Conservation (phyloP, 2,888 invertebrate species). For the Scotopteryx bipunctaria region DNA sequence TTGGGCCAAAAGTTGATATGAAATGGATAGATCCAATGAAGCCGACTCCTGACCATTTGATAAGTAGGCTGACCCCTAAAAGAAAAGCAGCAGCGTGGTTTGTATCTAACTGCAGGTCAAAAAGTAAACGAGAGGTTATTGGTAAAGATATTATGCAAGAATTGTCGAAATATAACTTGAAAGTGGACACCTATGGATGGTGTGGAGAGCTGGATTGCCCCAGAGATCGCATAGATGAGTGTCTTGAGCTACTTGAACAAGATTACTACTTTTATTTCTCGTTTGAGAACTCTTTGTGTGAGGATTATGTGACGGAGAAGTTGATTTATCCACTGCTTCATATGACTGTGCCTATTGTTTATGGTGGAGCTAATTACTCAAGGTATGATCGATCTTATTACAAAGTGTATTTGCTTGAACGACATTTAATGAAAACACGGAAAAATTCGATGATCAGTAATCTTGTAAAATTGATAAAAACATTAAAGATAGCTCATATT, state of each 20-base stretch:
- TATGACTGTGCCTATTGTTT: conserved; percentile 86
- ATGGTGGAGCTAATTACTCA: conserved; percentile 86
- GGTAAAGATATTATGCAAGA: conserved; percentile 42
- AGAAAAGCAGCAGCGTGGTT: conserved; percentile 69
- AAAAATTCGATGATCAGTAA: too few species aligned
- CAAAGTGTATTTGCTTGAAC: too few species aligned
- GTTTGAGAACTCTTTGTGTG: conserved; percentile 63
- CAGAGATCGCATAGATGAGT: conserved; percentile 53
- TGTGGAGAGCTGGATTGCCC: conserved; percentile 62
- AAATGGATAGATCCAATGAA: conserved; percentile 52
- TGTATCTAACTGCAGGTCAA: conserved; percentile 57
- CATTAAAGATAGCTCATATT: too few species aligned
- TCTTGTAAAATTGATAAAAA: too few species aligned
- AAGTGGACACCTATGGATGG: conserved; percentile 62
- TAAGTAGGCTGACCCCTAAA: conserved; percentile 51
- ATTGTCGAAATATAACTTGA: conserved; percentile 49
- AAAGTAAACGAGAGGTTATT: conserved; percentile 44
- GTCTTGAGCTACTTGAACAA: conserved; percentile 51
- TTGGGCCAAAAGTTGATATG: conserved; percentile 67
- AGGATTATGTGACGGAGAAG: conserved; percentile 71
- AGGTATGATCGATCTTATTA: conserved; percentile 50
- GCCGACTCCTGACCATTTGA: conserved; percentile 44
- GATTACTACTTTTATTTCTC: conserved; percentile 71
- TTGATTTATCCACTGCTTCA: conserved; percentile 73
- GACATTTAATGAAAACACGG: too few species aligned